Evolutionary conservation across 2,797 vertebrate species (phyloP).

Genomic region (Danio aesculapii): DNA sequence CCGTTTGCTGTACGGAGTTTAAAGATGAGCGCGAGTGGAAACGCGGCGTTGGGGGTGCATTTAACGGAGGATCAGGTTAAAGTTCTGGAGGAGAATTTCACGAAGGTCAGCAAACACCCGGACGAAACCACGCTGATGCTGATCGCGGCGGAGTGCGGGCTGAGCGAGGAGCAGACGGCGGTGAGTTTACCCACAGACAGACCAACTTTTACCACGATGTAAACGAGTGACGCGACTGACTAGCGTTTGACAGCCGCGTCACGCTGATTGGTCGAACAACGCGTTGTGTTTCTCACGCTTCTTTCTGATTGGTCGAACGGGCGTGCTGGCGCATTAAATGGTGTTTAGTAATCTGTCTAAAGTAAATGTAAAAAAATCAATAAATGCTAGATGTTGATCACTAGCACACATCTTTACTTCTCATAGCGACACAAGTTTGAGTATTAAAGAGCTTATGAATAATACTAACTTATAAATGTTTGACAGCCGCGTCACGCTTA

Average conservation of each 20-base stretch:
- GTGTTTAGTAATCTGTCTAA: background rate
- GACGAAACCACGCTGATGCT: constrained; percentile 87
- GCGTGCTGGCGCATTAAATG: background rate
- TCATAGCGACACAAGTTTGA: no score
- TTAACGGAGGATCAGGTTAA: constrained; percentile 87
- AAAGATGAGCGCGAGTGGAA: constrained; percentile 66
- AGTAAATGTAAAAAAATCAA: no score
- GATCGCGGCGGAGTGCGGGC: constrained; percentile 89
- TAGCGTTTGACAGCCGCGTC: background rate
- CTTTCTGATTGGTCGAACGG: background rate
- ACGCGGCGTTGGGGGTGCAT: constrained; percentile 56
- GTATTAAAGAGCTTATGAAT: no score
- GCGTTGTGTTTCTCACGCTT: background rate
- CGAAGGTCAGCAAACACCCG: constrained; percentile 84
- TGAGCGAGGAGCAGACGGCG: constrained; percentile 85
- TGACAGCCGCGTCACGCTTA: no score
- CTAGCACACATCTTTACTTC: no score
- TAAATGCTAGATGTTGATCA: no score
- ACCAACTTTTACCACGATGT: background rate
- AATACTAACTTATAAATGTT: no score
- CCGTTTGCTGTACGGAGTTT: background rate
- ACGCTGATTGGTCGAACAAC: background rate
- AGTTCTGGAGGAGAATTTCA: constrained; percentile 91
- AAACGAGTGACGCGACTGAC: background rate
- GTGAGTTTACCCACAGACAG: constrained; percentile 73